Evolutionary conservation across 2,797 vertebrate species (phyloP).

Genomic region (Syngnathus rostellatus): DNA sequence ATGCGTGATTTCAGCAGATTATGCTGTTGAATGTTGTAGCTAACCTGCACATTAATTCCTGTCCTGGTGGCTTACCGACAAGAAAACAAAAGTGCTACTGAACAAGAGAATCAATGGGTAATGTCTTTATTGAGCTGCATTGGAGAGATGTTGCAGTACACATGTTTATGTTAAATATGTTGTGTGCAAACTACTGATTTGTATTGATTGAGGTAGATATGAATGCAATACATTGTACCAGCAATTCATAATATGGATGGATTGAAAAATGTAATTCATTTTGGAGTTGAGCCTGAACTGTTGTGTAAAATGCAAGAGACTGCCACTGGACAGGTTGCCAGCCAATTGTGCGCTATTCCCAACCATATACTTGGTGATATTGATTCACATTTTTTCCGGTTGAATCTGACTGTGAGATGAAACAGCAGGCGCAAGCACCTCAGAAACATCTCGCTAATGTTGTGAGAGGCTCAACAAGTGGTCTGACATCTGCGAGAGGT

Average conservation of each 20-base stretch:
- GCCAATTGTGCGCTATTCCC: too few relatives aligned
- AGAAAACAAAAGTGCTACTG: not conserved
- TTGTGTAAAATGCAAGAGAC: constrained; percentile 22
- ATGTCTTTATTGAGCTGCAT: not conserved
- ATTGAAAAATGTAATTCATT: constrained; percentile 8
- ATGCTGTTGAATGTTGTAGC: not conserved
- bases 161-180: not conserved
- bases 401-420: not conserved
- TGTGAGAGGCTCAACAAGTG: constrained; percentile 1
- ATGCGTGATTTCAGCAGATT: not conserved
- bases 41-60: constrained; percentile 2
- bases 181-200: not conserved
- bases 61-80: not conserved
- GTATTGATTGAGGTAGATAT: not conserved
- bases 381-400: not conserved
- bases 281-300: constrained; percentile 15
- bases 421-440: not conserved
- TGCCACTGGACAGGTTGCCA: too few relatives aligned
- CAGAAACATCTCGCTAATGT: not conserved
- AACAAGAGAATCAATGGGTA: not conserved
- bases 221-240: not conserved
- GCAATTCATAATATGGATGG: not conserved
- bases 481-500: too few relatives aligned
- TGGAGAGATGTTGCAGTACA: not conserved
- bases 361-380: not conserved